These are phyloP conservation scores for Oryzias javanicus DNA, from an alignment of 2,113 vertebrate genomes.

Conservation along the genomic window DNA sequence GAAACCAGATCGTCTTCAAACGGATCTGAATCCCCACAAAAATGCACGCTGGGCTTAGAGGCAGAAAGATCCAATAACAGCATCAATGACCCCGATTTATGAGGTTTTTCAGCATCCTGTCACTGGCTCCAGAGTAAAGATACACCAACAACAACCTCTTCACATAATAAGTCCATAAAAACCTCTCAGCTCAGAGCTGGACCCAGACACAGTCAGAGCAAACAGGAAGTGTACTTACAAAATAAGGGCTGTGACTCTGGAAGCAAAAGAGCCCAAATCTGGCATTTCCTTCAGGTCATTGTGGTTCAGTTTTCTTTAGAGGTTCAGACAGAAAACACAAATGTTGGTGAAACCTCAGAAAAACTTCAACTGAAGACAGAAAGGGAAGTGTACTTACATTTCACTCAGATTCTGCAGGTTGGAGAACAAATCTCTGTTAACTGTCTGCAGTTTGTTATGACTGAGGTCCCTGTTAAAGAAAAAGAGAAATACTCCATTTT, in stretches of 20 bases:
- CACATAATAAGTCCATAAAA: conserved; percentile 47
- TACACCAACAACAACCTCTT: conserved; percentile 35
- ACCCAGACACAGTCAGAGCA: too few relatives aligned
- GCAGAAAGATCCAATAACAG: not conserved
- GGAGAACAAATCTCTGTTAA: conserved; percentile 82
- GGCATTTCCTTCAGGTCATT: conserved; percentile 89
- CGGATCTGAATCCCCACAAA: too few relatives aligned
- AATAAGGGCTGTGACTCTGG: conserved; percentile 86
- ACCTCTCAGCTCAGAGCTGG: too few relatives aligned
- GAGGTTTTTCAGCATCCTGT: conserved; percentile 5
- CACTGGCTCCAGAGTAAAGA: conserved; percentile 52
- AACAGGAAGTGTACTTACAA: conserved; percentile 85
- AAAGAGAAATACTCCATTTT: not conserved
- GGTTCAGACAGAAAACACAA: not conserved
- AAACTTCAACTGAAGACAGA: not conserved
- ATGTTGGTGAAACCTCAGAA: not conserved
- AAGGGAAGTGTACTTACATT: conserved; percentile 82
- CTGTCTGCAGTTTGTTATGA: conserved; percentile 89
- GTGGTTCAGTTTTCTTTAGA: conserved; percentile 87
- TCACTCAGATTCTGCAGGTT: conserved; percentile 84
- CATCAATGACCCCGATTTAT: not conserved
- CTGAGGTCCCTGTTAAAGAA: conserved; percentile 86
- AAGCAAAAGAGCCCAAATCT: conserved; percentile 80
- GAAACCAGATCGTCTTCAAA: not conserved
- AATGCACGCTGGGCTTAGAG: too few relatives aligned